A percentile compares a stretch with the other conserved stretches of the same genome.
Evolutionary conservation across 2,797 vertebrate species (phyloP).

Genomic region (Rhinoraja longicauda): DNA sequence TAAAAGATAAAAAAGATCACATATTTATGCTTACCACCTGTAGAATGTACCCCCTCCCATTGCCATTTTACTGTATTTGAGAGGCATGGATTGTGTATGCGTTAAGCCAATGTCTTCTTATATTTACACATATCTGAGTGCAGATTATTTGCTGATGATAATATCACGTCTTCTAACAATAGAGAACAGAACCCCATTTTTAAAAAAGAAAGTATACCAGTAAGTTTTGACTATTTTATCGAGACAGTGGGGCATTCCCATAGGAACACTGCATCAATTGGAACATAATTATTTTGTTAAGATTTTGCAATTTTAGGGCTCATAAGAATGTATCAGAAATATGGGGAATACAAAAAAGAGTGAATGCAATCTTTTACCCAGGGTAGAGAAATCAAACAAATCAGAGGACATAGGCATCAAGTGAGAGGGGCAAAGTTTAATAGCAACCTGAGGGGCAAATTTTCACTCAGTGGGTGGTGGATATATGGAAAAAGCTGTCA

Average conservation of each 20-base stretch:
- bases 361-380: too few relatives aligned
- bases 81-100: not conserved
- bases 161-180: not conserved
- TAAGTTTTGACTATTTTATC: not conserved
- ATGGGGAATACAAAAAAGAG: too few relatives aligned
- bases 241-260: not conserved
- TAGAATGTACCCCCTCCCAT: not conserved
- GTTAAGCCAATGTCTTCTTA: not conserved
- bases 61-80: too few relatives aligned
- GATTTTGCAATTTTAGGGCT: not conserved
- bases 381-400: too few relatives aligned
- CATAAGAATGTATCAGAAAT: not conserved
- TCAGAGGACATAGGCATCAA: too few relatives aligned
- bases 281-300: not conserved
- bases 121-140: not conserved
- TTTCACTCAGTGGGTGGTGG: too few relatives aligned
- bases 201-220: not conserved
- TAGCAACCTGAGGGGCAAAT: too few relatives aligned
- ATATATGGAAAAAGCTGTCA: too few relatives aligned
- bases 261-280: not conserved
- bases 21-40: not conserved
- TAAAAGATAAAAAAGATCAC: too few relatives aligned
- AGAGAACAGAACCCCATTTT: not conserved
- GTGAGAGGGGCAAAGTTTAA: too few relatives aligned
- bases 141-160: not conserved